Conservation (phyloP, 2,888 invertebrate species). For the Siphlonurus alternatus region DNA sequence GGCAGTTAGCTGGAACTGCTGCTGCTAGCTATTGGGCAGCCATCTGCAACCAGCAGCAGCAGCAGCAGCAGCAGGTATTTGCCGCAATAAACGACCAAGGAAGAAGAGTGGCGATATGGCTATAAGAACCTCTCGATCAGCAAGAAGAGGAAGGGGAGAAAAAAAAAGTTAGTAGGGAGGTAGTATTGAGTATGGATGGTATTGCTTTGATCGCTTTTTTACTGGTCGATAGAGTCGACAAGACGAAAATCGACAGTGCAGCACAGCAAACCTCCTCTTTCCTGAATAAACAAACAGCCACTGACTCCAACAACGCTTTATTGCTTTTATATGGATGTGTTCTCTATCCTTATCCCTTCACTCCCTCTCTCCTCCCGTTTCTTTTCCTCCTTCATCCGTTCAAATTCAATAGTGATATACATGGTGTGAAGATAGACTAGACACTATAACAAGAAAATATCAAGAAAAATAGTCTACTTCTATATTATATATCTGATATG, state of each 20-base stretch:
- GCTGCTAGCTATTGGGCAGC: too few relatives aligned
- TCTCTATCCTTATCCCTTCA: too few relatives aligned
- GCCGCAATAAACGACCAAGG: neutral
- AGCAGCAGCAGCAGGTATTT: neutral
- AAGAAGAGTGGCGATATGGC: neutral
- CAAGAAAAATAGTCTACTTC: too few relatives aligned
- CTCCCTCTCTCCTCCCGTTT: too few relatives aligned
- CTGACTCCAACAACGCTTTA: neutral
- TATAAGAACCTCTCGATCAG: neutral
- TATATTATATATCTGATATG: too few relatives aligned
- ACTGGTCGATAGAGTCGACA: neutral
- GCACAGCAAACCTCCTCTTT: too few relatives aligned
- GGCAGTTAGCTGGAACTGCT: too few relatives aligned
- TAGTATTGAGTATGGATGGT: neutral
- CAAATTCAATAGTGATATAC: too few relatives aligned
- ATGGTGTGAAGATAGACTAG: too few relatives aligned
- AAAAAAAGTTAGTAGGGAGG: neutral
- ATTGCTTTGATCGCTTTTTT: neutral
- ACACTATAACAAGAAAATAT: too few relatives aligned
- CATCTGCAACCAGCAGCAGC: too few relatives aligned
- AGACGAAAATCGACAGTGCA: neutral
- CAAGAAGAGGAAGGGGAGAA: neutral
- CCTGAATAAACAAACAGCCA: neutral
- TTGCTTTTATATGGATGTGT: neutral
- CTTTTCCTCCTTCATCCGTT: too few relatives aligned